Evolutionary conservation across 2,113 vertebrate genomes (phyloP).

Genomic region (Brevimyrus niger): DNA sequence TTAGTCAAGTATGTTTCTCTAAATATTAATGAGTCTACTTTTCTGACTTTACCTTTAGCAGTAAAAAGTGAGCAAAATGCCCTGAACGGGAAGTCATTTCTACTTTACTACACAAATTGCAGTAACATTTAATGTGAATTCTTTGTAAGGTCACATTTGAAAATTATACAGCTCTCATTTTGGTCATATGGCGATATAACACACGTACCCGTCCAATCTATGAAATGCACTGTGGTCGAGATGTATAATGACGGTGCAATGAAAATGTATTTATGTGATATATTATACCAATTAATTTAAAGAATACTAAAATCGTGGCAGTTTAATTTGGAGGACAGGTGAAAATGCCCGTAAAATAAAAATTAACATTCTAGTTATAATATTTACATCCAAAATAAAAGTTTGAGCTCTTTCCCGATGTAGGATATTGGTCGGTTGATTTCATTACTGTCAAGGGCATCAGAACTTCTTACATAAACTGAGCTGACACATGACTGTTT

Average conservation of each 20-base stretch:
- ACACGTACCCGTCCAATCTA: neutral
- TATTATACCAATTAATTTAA: neutral
- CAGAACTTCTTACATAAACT: neutral
- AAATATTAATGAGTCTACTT: slow-evolving; percentile 14
- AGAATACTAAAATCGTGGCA: neutral
- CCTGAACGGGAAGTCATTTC: slow-evolving; percentile 28
- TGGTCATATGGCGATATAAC: neutral
- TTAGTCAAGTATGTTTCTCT: slow-evolving; percentile 9
- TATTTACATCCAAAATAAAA: neutral
- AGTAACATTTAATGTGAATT: slow-evolving; percentile 28
- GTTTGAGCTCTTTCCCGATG: neutral
- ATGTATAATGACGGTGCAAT: neutral
- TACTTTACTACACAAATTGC: slow-evolving; percentile 31
- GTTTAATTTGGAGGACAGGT: neutral
- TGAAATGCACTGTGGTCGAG: neutral
- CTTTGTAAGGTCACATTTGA: slow-evolving; percentile 27
- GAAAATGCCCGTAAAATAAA: neutral
- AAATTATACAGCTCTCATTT: slow-evolving; percentile 19
- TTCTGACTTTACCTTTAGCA: slow-evolving; percentile 18
- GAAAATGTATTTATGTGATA: neutral
- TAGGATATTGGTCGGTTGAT: neutral
- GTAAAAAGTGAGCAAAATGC: slow-evolving; percentile 33
- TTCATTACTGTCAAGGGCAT: neutral
- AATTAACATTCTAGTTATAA: neutral
- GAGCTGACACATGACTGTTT: neutral